A percentile compares a stretch with the other conserved stretches of the same genome.
phyloP scores from a whole-genome alignment of 2,797 vertebrate species.

The Macrochelys suwanniensis region DNA sequence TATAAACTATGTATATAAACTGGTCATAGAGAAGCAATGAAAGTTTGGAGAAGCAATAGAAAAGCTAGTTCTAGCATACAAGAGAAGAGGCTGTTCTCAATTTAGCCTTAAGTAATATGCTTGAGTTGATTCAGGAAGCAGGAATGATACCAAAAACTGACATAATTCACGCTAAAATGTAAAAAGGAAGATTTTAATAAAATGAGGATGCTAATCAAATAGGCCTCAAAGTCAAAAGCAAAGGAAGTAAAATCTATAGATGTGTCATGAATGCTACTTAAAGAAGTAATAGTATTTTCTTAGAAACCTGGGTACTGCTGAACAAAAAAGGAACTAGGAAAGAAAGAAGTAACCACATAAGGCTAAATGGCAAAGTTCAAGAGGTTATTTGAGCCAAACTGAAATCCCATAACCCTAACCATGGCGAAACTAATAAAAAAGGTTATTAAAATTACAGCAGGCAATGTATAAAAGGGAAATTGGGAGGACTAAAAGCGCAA shows the following conservation, averaged over 20 bases:
- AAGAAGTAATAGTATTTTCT: background rate
- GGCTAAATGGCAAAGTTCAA: background rate
- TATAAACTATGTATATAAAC: background rate
- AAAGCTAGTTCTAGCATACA: background rate
- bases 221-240: background rate
- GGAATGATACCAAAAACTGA: background rate
- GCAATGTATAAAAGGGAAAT: background rate
- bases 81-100: background rate
- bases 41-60: background rate
- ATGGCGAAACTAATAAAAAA: background rate
- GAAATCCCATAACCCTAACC: background rate
- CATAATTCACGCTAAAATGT: background rate
- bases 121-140: background rate
- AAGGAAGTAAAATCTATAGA: constrained; percentile 3
- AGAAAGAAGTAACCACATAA: background rate
- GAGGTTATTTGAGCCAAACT: background rate
- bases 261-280: background rate
- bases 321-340: background rate
- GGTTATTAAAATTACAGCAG: background rate
- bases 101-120: background rate
- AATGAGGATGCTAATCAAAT: background rate
- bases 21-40: background rate
- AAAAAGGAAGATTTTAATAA: background rate
- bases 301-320: background rate
- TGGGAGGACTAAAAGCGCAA: background rate